Base-by-base conservation (phyloP, 1,140 invertebrate genomes). In the Eubasilissa regina region DNA sequence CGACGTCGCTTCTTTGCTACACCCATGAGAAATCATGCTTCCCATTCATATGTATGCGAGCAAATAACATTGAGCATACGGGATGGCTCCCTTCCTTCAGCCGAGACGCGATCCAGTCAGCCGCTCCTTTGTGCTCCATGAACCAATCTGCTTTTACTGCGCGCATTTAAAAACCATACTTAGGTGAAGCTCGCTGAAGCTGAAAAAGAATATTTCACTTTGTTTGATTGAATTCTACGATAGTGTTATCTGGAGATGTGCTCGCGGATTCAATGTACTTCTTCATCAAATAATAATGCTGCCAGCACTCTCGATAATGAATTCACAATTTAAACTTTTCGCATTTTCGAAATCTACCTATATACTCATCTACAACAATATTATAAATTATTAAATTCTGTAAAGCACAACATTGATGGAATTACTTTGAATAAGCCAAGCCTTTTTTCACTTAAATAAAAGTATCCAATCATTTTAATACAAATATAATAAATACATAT, bases 1-100 rank as follows among this genome's bases (percentile, higher is more conserved):
- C 66, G 77, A 60, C 77, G 81, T 78, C 81, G 81, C 81, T 80
- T 82, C 81, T 82, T 82, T 80, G 81, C 68, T 83, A 72, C 79
- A 83, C 81, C 81, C 81, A 78, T 80, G 81, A 83, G 81, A 83
- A 83, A 83, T 83, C 81, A 83, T 80, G 77, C 72, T 21, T 80
- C 81, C 78, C 81, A 83, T 83, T 80, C 81, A 83, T 83, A 83
- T 83, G 81, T 75, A 83, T 80, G 81, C 60, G 47, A 70, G 79
- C 79, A 78, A 80, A 82, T 82, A 82, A 82, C 81, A 76, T 82
- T 78, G 72, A 73, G 80, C 80, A 79, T 79, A 79, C 79, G 81
- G 78, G 81, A 82, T 73, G 79, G 68, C 76, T 56, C 60, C 56
- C 78, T 51, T 74, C 45, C 56, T 64, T 75, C 25, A 64, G 53